Percentiles rank a stretch among this genome's conserved stretches.
phyloP scores from a whole-genome alignment of 2,113 vertebrate genomes.

The Abramis brama region DNA sequence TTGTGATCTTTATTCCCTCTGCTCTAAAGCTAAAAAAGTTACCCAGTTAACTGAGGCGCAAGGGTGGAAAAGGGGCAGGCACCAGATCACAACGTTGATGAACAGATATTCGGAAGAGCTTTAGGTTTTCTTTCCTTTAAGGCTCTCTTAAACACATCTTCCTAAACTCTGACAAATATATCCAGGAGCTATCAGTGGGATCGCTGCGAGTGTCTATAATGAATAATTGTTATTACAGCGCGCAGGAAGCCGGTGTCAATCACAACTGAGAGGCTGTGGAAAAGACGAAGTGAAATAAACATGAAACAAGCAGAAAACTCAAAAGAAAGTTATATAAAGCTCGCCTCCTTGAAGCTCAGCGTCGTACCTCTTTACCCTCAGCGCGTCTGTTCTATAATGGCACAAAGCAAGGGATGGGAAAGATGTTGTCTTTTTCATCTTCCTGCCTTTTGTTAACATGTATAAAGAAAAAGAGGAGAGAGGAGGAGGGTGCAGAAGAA shows the following conservation, averaged over 20 bases:
- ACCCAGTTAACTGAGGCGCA: conserved; percentile 23
- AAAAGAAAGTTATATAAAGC: conserved; percentile 83
- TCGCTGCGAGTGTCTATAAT: conserved; percentile 74
- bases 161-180: conserved; percentile 82
- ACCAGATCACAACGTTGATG: conserved; percentile 76
- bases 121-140: conserved; percentile 69
- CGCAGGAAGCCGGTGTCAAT: conserved; percentile 76
- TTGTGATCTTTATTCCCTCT: conserved; percentile 79
- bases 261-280: conserved; percentile 66
- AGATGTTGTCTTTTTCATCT: conserved; percentile 81
- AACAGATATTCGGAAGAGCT: conserved; percentile 69
- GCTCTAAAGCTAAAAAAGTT: conserved; percentile 52
- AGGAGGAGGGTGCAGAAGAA: conserved; percentile 58
- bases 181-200: conserved; percentile 78
- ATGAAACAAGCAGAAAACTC: conserved; percentile 75
- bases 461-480: conserved; percentile 69
- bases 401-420: conserved; percentile 77
- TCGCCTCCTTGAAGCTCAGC: conserved; percentile 76
- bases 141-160: conserved; percentile 70
- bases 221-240: conserved; percentile 79
- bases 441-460: conserved; percentile 80
- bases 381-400: conserved; percentile 80
- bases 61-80: conserved; percentile 65
- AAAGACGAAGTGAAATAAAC: conserved; percentile 77
- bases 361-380: conserved; percentile 80